Percentiles rank a stretch among this genome's conserved stretches.
Evolutionary conservation across 1,140 invertebrate genomes (phyloP).

Genomic region (Papilio dardanus): DNA sequence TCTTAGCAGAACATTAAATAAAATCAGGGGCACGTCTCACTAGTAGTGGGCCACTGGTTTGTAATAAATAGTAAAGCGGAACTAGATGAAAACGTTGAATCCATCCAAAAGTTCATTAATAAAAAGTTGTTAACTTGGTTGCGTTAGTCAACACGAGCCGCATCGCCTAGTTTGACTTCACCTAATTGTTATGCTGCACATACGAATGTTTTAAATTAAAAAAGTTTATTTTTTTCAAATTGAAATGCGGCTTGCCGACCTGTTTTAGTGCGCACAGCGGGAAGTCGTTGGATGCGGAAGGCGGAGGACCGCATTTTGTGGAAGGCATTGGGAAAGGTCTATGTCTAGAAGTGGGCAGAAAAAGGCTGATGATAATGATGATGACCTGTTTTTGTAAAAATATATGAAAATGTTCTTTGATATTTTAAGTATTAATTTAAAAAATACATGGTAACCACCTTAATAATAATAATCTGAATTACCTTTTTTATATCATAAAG

Average conservation of each 20-base stretch:
- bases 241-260: background rate
- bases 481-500: too few species aligned
- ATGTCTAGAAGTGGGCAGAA: too few species aligned
- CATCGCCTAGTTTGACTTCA: background rate
- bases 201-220: background rate
- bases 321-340: too few species aligned
- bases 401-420: background rate
- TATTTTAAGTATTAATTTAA: background rate
- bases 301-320: too few species aligned
- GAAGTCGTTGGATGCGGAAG: too few species aligned
- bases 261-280: too few species aligned
- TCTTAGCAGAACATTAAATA: too few species aligned
- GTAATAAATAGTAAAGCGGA: background rate
- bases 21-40: too few species aligned
- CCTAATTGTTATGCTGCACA: background rate
- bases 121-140: background rate
- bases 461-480: too few species aligned
- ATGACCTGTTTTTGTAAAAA: background rate
- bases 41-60: too few species aligned
- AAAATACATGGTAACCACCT: too few species aligned
- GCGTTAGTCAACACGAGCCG: background rate
- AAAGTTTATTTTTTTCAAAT: slow-evolving; percentile 5
- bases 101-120: background rate
- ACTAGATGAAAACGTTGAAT: background rate
- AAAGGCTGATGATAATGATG: too few species aligned